Base-by-base conservation (phyloP, 2,888 invertebrate genomes). In the Branchipolynoe longqiensis region DNA sequence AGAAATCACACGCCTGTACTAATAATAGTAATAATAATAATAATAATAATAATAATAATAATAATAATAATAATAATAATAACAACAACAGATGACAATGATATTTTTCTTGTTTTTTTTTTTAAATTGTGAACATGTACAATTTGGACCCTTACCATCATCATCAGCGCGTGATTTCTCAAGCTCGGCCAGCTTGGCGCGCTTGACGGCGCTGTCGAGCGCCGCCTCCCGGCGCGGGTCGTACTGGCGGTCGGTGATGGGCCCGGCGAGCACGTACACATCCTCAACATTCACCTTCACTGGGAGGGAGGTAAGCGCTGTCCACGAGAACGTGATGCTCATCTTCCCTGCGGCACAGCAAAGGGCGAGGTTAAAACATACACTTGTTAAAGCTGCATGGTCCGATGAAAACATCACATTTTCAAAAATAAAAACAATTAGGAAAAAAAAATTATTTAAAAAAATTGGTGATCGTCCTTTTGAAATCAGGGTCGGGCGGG, bases 211-310 rank as follows among this genome's bases (percentile, higher is more conserved):
- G 91, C 97, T 95, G 38, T 95, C 95, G 14, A 97, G 95, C 56
- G 96, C 95, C 89, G 96, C 96, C 91, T 97, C 97, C 87, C 96
- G 94, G 90, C 96, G 96, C 3, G 96, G 95, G 91, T 97, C 96
- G 92, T 96, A 97, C 89, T 95, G 94, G 8, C 93, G 88, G 88
- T 94, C 95, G n/a, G 91, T 90, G 22, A 96, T 95, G n/a, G 97
- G 97, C 18, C 96, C 96, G 18, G 96, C 96, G 22, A 97, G 94
- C 40, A 97, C 95, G 86, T 96, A 95, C 0, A 97, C 95, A 92
- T 97, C 97, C 94, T 97, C 97, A 1, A 88, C 40, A 90, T 95
- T 95, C 28, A 97, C 95, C 0, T 96, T 94, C 33, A 97, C 96
- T 0, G 97, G 96, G 90, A 96, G 96, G 3, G 95, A 95, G 94